A percentile compares a stretch with the other conserved stretches of the same genome.
Evolutionary conservation across 2,888 invertebrate genomes (phyloP).

Genomic region (Anticlea derivata): DNA sequence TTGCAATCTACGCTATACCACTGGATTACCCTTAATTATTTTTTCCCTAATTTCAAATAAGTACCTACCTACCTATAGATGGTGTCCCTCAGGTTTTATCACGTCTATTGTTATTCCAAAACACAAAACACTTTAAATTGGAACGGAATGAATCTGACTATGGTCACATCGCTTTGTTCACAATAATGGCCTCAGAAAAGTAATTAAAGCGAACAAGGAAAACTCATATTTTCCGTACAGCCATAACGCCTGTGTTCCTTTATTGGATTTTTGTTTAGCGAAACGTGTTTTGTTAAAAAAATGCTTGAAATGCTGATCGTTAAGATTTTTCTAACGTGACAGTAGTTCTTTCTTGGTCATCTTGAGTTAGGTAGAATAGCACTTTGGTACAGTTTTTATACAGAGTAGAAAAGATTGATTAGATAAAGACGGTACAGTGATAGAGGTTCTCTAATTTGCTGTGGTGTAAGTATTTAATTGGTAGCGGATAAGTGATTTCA

Average conservation of each 20-base stretch:
- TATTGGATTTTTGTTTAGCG: conserved; percentile 23
- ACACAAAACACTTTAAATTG: conserved; percentile 11
- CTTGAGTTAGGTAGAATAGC: not conserved
- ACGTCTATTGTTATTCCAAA: conserved; percentile 6
- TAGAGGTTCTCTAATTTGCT: no score
- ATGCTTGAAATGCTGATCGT: not conserved
- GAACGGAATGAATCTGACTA: conserved; percentile 38
- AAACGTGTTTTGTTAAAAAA: conserved; percentile 12
- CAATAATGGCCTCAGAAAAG: conserved; percentile 18
- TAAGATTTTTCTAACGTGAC: not conserved
- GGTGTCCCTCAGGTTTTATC: no score
- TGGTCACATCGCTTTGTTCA: conserved; percentile 42
- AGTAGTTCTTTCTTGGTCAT: not conserved
- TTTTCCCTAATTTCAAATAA: no score
- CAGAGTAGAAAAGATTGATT: no score
- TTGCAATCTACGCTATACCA: no score
- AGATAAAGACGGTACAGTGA: no score
- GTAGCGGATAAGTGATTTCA: conserved; percentile 36
- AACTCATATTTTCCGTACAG: conserved; percentile 25
- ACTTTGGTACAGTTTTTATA: no score
- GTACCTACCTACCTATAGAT: no score
- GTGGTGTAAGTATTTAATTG: no score
- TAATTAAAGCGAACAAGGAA: conserved; percentile 27
- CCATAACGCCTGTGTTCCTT: conserved; percentile 7
- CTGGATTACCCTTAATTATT: no score